phyloP scores from a whole-genome alignment of 2,888 invertebrate genomes.

The Octonoba sinensis region DNA sequence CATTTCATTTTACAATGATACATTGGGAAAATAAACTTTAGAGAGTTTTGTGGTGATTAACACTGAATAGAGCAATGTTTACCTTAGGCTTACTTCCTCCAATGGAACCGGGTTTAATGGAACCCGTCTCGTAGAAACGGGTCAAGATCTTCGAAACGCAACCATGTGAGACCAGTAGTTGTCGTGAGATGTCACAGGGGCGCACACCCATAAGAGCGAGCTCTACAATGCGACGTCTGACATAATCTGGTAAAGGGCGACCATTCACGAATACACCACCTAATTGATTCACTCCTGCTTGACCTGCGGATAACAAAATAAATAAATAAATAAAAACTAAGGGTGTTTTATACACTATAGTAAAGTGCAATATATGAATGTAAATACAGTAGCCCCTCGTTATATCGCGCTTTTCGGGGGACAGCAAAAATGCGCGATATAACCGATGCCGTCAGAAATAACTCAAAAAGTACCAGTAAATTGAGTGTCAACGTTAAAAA shows the following conservation, averaged over 20 bases:
- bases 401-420: too few species aligned
- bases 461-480: too few species aligned
- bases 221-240: conserved; percentile 92
- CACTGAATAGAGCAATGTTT: neutral
- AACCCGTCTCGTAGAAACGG: conserved; percentile 96
- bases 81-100: conserved; percentile 66
- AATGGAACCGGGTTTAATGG: conserved; percentile 85
- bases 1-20: too few species aligned
- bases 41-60: too few species aligned
- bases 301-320: conserved; percentile 76
- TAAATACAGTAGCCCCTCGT: too few species aligned
- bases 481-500: too few species aligned
- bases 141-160: conserved; percentile 98
- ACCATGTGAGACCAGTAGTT: conserved; percentile 94
- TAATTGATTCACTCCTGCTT: conserved; percentile 96
- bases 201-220: conserved; percentile 93
- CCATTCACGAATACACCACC: conserved; percentile 98
- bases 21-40: too few species aligned
- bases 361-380: too few species aligned
- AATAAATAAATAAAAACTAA: too few species aligned
- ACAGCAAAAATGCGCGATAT: too few species aligned
- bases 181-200: conserved; percentile 96
- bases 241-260: conserved; percentile 94
- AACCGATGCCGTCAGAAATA: too few species aligned
- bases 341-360: too few species aligned